These are phyloP conservation scores for Steromphala cineraria DNA, from an alignment of 2,888 invertebrate genomes.

Conservation along the genomic window DNA sequence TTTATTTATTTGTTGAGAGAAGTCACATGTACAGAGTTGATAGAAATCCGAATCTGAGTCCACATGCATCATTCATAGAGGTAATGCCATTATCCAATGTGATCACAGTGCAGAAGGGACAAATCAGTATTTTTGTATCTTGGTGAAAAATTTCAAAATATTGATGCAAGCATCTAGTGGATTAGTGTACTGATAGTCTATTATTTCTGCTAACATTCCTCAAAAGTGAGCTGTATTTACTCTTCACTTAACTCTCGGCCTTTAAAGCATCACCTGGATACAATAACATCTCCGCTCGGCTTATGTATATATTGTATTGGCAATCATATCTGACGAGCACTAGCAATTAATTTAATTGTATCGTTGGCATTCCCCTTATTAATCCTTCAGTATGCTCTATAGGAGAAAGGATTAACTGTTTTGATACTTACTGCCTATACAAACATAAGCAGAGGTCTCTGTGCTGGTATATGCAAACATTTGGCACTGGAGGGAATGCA, in stretches of 20 bases:
- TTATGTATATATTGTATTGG: neutral
- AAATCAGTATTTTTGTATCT: neutral
- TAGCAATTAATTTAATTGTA: constrained; percentile 8
- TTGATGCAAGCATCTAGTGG: neutral
- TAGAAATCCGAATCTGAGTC: too few relatives aligned
- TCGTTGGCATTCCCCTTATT: neutral
- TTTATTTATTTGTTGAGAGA: too few relatives aligned
- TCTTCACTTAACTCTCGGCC: neutral
- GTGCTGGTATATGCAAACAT: neutral
- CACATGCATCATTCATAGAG: too few relatives aligned
- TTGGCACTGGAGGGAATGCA: neutral
- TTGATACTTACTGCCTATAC: neutral
- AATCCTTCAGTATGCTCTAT: neutral
- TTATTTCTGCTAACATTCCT: neutral
- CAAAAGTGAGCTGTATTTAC: neutral
- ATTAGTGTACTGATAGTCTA: neutral
- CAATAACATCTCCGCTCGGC: neutral
- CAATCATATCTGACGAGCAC: constrained; percentile 8
- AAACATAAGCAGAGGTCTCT: neutral
- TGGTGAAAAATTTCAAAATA: neutral
- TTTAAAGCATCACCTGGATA: neutral
- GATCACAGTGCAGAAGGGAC: too few relatives aligned
- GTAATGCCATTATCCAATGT: too few relatives aligned
- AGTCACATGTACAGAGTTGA: too few relatives aligned
- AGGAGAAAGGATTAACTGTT: constrained; percentile 5